A percentile compares a stretch with the other conserved stretches of the same genome.
These are phyloP conservation scores for Nothocercus nigrocapillus DNA, from an alignment of 2,113 vertebrate genomes.

Conservation along the genomic window DNA sequence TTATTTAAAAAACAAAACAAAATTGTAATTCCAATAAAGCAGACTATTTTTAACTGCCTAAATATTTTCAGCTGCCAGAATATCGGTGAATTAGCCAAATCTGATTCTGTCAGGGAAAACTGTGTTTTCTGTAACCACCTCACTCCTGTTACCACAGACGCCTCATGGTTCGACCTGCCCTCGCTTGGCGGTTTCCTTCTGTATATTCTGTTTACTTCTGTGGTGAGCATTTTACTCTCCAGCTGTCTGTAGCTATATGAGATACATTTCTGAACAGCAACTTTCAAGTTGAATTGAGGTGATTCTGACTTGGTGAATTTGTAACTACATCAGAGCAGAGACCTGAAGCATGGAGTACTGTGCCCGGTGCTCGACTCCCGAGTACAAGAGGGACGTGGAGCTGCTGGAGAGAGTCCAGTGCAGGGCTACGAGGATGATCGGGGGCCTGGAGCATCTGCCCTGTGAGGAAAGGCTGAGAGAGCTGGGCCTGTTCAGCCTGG, in stretches of 20 bases:
- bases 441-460: no score
- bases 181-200: not conserved
- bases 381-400: no score
- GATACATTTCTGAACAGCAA: not conserved
- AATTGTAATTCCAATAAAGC: not conserved
- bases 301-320: not conserved
- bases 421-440: no score
- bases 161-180: accelerated
- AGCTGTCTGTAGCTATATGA: not conserved
- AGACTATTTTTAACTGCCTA: not conserved
- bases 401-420: no score
- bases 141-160: accelerated
- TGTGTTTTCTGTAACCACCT: not conserved
- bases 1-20: not conserved
- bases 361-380: no score
- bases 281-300: not conserved
- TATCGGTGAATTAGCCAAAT: not conserved
- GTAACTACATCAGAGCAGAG: not conserved
- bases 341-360: not conserved
- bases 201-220: no score
- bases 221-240: not conserved
- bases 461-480: no score
- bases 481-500: no score
- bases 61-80: not conserved
- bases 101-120: not conserved